Base-by-base conservation (phyloP, 2,888 invertebrate genomes). In the Agrotis exclamationis region DNA sequence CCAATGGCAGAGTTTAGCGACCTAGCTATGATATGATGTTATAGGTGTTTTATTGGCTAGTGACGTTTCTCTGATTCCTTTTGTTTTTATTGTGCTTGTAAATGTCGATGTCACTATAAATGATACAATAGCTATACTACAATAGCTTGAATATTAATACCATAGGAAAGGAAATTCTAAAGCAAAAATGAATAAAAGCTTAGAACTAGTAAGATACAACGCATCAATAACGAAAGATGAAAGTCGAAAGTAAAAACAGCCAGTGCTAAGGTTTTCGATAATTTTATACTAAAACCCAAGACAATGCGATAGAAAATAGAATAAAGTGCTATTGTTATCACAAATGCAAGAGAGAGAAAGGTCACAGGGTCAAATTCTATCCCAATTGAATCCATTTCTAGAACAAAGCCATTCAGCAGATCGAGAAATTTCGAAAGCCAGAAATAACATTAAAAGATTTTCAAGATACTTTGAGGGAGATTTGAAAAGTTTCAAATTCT, bases 1-100 rank as follows among this genome's bases (percentile, higher is more conserved):
- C 58, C 72, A 77, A 77, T 74, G 70, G 73, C 71, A 60, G 63
- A 65, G 70, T 76, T 73, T 73, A 76, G 76, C 69, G 59, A 78
- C 63, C 70, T 66, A 77, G 60, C 74, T 67, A 11, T 11, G 59
- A 71, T 51, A 70, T 68, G 58, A n/a, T 67, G 62, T 58, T 60
- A 59, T 57, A 53, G 16, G 54, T 64, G 71, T 51, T 70, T 74
- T 65, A 74, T 74, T 70, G 50, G 28, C 51, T 69, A 50, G 59
- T 63, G 18, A 54, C 65, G 50, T 66, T 28, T 66, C 13, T 51
- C 53, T 48, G 28, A 62, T 57, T 39, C 3, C 20, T 50, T 28
- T 0, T 9, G 76, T 58, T 73, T 33, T n/a, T n/a, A 2, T 45
- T 16, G 16, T 45, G 45, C 6, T 18, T 44, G 39, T 39, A 39